phyloP scores from a whole-genome alignment of 2,888 invertebrate genomes.

The Hedychridium roseum region DNA sequence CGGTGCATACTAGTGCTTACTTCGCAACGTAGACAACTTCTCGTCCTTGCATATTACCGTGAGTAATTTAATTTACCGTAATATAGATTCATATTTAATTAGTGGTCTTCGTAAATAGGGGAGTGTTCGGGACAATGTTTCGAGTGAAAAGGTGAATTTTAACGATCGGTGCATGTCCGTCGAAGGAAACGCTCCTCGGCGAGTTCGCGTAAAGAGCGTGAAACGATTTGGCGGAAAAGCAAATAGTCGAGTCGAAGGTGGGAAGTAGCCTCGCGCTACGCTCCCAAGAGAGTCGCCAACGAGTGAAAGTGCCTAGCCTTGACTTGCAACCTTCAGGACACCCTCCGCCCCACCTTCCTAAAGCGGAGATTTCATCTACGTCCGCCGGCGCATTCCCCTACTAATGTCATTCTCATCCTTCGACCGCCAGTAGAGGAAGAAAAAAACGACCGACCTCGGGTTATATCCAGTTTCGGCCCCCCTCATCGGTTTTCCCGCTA shows the following conservation, averaged over 20 bases:
- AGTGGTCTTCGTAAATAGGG: no score
- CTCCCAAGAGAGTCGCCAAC: constrained; percentile 53
- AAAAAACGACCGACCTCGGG: not conserved
- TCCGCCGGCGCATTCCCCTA: constrained; percentile 1
- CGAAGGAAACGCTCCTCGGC: no score
- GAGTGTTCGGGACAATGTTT: no score
- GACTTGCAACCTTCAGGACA: constrained; percentile 60
- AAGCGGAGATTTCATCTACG: constrained; percentile 23
- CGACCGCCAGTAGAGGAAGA: not conserved
- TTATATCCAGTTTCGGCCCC: constrained; percentile 2
- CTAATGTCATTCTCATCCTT: constrained; percentile 14
- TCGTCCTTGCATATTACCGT: no score
- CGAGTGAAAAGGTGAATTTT: no score
- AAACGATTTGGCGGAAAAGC: constrained; percentile 25
- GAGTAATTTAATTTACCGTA: no score
- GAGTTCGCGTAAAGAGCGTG: no score
- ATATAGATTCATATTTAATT: no score
- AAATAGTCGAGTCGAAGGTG: constrained; percentile 51
- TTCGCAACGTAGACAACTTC: no score
- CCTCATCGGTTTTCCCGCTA: constrained; percentile 1
- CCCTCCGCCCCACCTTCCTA: constrained; percentile 25
- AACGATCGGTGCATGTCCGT: no score
- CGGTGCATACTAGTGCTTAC: no score
- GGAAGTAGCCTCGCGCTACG: constrained; percentile 52
- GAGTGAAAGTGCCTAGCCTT: constrained; percentile 61